These are phyloP conservation scores for Hypomecis atomaria DNA, from an alignment of 2,888 invertebrate genomes.

Conservation along the genomic window DNA sequence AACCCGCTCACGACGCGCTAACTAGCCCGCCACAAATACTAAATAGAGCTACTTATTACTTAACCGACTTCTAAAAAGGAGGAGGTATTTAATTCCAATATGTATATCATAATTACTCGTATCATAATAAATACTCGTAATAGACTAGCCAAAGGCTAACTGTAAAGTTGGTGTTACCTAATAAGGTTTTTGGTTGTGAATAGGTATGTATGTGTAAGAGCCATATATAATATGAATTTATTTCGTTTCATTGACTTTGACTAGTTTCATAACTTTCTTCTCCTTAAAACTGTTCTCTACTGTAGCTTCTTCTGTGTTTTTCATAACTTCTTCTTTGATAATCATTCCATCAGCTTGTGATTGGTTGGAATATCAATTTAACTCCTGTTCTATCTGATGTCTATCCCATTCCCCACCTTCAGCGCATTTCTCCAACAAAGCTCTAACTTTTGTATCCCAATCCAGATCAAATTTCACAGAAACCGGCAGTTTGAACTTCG, in stretches of 20 bases:
- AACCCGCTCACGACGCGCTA: not conserved
- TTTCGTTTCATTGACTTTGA: constrained; percentile 51
- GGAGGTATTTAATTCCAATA: no score
- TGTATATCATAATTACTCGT: no score
- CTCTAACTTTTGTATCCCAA: constrained; percentile 39
- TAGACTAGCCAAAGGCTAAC: no score
- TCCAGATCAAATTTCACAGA: constrained; percentile 73
- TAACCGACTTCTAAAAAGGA: no score
- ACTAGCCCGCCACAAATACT: no score
- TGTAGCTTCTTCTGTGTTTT: constrained; percentile 29
- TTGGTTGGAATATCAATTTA: constrained; percentile 13
- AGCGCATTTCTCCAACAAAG: constrained; percentile 25
- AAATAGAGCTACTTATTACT: no score
- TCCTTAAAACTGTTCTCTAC: constrained; percentile 37
- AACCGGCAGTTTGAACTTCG: constrained; percentile 69
- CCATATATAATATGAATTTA: no score
- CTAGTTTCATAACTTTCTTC: constrained; percentile 34
- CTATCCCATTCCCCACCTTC: constrained; percentile 6
- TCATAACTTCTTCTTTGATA: constrained; percentile 2
- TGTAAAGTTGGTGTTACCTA: no score
- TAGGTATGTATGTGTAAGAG: no score
- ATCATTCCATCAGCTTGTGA: constrained; percentile 1
- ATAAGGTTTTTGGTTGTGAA: no score
- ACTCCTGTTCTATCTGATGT: constrained; percentile 16
- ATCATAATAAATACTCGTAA: no score